These are phyloP conservation scores for Oryzias woworae DNA, from an alignment of 2,113 vertebrate species.

Conservation along the genomic window DNA sequence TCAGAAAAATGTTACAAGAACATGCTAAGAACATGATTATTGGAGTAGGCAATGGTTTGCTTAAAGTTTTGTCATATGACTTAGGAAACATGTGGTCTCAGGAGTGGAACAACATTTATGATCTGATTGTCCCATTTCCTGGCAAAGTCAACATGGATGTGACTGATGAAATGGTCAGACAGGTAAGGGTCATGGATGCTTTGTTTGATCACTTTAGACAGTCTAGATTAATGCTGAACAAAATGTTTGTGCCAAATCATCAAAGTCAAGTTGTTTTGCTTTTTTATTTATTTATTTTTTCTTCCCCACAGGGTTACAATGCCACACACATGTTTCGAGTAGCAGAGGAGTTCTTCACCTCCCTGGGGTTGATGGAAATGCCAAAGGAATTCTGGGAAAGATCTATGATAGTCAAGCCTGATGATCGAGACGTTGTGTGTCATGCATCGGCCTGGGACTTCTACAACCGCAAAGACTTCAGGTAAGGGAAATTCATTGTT, in stretches of 20 bases:
- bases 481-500: too few relatives aligned
- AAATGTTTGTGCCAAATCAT: neutral
- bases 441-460: constrained; percentile 98
- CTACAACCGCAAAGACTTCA: constrained; percentile 96
- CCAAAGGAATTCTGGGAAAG: constrained; percentile 86
- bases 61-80: constrained; percentile 39
- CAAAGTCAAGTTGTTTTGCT: neutral
- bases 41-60: neutral
- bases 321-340: constrained; percentile 87
- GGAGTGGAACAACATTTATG: neutral
- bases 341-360: constrained; percentile 91
- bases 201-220: neutral
- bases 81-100: constrained; percentile 89
- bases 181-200: constrained; percentile 73
- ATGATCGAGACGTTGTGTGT: constrained; percentile 89
- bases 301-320: constrained; percentile 83
- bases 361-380: constrained; percentile 85
- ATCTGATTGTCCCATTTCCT: constrained; percentile 85
- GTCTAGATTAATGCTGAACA: too few relatives aligned
- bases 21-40: too few relatives aligned
- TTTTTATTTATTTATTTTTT: neutral
- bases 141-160: constrained; percentile 89
- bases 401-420: constrained; percentile 94
- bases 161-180: constrained; percentile 80
- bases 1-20: too few relatives aligned